A percentile compares a stretch with the other conserved stretches of the same genome.
These are phyloP conservation scores for Proales similis DNA, from an alignment of 1,140 invertebrate species.

Conservation along the genomic window DNA sequence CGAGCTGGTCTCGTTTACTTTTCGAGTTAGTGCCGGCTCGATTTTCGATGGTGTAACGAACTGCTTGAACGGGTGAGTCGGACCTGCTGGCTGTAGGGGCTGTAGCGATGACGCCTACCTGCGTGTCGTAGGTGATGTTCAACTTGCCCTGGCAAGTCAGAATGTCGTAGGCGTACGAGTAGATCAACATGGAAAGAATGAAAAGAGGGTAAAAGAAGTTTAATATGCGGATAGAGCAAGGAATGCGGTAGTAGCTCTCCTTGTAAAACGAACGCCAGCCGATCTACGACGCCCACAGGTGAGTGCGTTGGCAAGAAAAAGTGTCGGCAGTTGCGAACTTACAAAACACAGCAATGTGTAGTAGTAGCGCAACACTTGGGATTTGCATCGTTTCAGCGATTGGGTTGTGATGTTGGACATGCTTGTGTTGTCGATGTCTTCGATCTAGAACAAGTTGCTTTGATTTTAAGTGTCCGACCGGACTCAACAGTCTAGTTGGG, in stretches of 20 bases:
- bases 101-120: conserved; percentile 39
- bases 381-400: conserved; percentile 45
- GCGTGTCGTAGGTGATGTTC: conserved; percentile 43
- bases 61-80: background rate
- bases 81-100: background rate
- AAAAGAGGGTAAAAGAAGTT: conserved; percentile 46
- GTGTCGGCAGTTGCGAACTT: conserved; percentile 38
- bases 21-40: conserved; percentile 39
- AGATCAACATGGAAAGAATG: conserved; percentile 45
- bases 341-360: conserved; percentile 47
- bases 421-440: conserved; percentile 37
- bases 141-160: conserved; percentile 50
- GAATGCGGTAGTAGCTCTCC: conserved; percentile 43
- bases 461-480: background rate
- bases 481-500: background rate
- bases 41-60: background rate
- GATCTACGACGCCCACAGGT: conserved; percentile 42
- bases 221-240: conserved; percentile 41
- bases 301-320: conserved; percentile 1
- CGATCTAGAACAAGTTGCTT: conserved; percentile 1
- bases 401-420: conserved; percentile 42
- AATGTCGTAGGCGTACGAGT: conserved; percentile 49
- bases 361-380: conserved; percentile 45
- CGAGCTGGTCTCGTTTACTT: conserved; percentile 11
- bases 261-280: conserved; percentile 47